Base-by-base conservation (phyloP, 2,888 invertebrate species). In the Orthosia cruda region DNA sequence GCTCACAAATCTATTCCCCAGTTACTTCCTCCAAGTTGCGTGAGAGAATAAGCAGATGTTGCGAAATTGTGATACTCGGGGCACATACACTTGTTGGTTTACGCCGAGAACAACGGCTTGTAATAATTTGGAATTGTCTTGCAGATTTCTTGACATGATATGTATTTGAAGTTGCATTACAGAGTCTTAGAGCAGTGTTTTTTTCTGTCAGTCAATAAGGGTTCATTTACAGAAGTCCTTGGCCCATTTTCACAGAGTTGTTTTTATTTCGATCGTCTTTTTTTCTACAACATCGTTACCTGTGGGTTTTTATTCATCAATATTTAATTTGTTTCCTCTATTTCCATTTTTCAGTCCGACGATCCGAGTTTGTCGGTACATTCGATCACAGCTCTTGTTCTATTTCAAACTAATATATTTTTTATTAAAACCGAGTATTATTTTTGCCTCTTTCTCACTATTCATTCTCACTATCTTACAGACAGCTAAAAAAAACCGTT, bases 21-120 rank as follows among this genome's bases (percentile, higher is more conserved):
- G 47, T 49, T 64, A 49, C 49, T 26, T 49, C 40, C 54, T 45
- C n/a, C 20, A 69, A 69, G 26, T 78, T 82, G 57, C 45, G 57
- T 83, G 80, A 18, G 83, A 83, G 32, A 73, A 62, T 49, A 62
- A 62, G 9, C 80, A 81, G 83, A 55, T 79, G 83, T 66, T 65
- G 20, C 16, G 11, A 58, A 68, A 40, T 78, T 79, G 68, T 49
- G 47, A 64, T 64, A 68, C 73, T 50, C 50, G 64, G 59, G 58
- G 20, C 59, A 77, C 58, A 77, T 78, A 67, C 71, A 80, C 50
- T 67, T 83, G 71, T 71, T 77, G 78, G 54, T 58, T 77, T 62
- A 58, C 45, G 23, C 26, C 32, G 23, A 5, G 77, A 63, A 52
- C 49, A 59, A 50, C 26, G 49, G 23, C 32, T 20, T 26, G 20